These are phyloP conservation scores for Bedellia somnulentella DNA, from an alignment of 2,888 invertebrate species.

Conservation along the genomic window DNA sequence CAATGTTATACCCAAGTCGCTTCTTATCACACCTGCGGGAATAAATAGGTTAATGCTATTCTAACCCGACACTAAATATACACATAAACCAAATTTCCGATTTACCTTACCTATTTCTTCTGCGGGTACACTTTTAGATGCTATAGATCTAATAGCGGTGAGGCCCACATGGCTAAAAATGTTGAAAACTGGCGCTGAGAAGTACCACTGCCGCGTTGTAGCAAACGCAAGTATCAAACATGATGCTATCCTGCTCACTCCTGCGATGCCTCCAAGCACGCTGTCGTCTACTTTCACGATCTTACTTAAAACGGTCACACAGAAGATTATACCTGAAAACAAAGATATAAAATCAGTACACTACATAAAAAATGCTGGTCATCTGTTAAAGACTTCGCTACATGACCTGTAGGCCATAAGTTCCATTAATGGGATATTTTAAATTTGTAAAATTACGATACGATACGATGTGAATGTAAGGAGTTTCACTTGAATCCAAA, in stretches of 20 bases:
- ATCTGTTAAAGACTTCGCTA: too few relatives aligned
- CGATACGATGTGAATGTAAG: too few relatives aligned
- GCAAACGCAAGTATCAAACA: conserved; percentile 55
- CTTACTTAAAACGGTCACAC: conserved; percentile 45
- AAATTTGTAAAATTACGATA: too few relatives aligned
- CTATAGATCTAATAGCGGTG: conserved; percentile 60
- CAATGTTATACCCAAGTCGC: too few relatives aligned
- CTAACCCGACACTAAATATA: too few relatives aligned
- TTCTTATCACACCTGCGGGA: too few relatives aligned
- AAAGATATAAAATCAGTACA: conserved; percentile 4
- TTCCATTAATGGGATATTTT: too few relatives aligned
- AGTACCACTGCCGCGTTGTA: conserved; percentile 43
- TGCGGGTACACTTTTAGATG: conserved; percentile 54
- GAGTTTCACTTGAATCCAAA: too few relatives aligned
- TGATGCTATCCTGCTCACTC: conserved; percentile 54
- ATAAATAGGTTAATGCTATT: too few relatives aligned
- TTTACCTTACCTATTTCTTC: conserved; percentile 59
- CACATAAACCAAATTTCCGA: too few relatives aligned
- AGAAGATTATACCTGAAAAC: conserved; percentile 43
- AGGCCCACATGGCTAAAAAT: conserved; percentile 57
- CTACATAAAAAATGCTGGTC: too few relatives aligned
- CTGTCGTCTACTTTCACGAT: conserved; percentile 45
- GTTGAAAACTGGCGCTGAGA: conserved; percentile 48
- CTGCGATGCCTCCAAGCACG: conserved; percentile 45
- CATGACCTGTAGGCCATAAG: too few relatives aligned